Evolutionary conservation across 2,888 invertebrate species (phyloP).

Genomic region (Helicoverpa assulta): DNA sequence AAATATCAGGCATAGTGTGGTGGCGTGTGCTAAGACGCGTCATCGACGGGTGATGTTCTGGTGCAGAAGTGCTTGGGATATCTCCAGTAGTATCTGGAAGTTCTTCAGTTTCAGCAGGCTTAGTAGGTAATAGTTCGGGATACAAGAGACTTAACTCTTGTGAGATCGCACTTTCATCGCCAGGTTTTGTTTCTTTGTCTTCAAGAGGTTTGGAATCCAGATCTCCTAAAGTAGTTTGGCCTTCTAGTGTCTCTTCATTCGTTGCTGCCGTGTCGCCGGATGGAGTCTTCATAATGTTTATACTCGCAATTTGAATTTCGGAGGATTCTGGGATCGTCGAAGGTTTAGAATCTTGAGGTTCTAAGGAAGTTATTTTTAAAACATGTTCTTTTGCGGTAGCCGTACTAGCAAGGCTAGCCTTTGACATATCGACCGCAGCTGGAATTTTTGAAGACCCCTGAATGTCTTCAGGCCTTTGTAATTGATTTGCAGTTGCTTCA

Average conservation of each 20-base stretch:
- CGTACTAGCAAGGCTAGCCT: background rate
- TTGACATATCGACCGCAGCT: background rate
- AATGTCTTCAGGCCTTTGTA: background rate
- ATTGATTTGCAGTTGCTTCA: constrained; percentile 9
- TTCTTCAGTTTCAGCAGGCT: background rate
- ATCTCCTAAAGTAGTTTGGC: background rate
- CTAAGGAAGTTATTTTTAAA: background rate
- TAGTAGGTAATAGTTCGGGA: constrained; percentile 1
- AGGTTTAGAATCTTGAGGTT: background rate
- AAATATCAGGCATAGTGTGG: background rate
- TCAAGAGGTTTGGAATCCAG: background rate
- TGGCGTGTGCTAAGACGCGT: no score
- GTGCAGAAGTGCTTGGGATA: background rate
- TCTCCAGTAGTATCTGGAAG: background rate
- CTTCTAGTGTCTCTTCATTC: background rate
- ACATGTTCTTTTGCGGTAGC: background rate
- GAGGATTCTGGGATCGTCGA: background rate
- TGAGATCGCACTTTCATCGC: background rate
- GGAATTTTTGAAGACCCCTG: constrained; percentile 6
- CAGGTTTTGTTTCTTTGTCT: background rate
- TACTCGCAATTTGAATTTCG: background rate
- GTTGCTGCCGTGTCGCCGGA: background rate
- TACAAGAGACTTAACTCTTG: background rate
- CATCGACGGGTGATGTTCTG: no score
- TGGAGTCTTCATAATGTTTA: background rate